A percentile compares a stretch with the other conserved stretches of the same genome.
phyloP scores from a whole-genome alignment of 2,888 invertebrate genomes.

The Autographa gamma region DNA sequence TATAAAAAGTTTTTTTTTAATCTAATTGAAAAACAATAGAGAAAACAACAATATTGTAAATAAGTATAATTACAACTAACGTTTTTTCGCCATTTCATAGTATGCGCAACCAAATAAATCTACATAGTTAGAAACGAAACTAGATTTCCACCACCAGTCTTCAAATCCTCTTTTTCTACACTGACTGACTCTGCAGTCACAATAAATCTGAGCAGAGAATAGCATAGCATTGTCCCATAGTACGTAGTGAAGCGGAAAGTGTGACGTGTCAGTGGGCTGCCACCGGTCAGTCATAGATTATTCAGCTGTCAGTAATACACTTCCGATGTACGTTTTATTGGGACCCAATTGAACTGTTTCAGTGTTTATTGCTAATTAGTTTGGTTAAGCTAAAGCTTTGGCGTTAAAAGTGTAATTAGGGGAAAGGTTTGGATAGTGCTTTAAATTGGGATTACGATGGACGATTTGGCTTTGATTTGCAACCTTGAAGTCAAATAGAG shows the following conservation, averaged over 20 bases:
- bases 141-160: background rate
- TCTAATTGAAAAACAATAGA: too few species aligned
- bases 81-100: too few species aligned
- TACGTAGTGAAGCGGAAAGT: conserved; percentile 43
- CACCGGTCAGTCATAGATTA: conserved; percentile 60
- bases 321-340: conserved; percentile 54
- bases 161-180: conserved; percentile 14
- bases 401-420: conserved; percentile 7
- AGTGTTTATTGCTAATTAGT: conserved; percentile 42
- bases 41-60: too few species aligned
- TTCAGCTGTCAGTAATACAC: conserved; percentile 62
- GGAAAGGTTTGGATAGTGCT: background rate
- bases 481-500: too few species aligned
- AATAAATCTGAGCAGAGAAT: conserved; percentile 33
- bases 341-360: conserved; percentile 47
- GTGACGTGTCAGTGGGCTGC: conserved; percentile 47
- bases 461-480: background rate
- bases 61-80: too few species aligned
- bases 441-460: background rate
- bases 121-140: too few species aligned
- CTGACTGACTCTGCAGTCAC: conserved; percentile 32
- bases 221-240: conserved; percentile 34
- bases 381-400: conserved; percentile 9
- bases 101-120: too few species aligned
- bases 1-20: too few species aligned